These are phyloP conservation scores for Drosophila albomicans DNA, from an alignment of 1,140 invertebrate genomes.

Conservation along the genomic window DNA sequence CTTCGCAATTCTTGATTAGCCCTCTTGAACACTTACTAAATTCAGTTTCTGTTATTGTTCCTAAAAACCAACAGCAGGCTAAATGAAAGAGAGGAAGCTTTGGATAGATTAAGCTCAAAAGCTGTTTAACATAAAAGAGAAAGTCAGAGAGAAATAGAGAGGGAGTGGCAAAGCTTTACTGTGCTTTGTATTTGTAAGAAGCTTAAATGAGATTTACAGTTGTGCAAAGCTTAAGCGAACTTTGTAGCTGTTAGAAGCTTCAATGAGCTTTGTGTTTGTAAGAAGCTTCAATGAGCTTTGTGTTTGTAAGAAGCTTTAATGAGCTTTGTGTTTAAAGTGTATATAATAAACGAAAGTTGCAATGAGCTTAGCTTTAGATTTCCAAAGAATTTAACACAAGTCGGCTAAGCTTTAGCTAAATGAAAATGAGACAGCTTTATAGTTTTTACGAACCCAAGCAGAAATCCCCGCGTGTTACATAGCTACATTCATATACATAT, in stretches of 20 bases:
- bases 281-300: too few relatives aligned
- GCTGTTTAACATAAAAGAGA: too few relatives aligned
- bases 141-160: neutral
- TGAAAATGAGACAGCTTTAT: neutral
- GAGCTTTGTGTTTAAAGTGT: neutral
- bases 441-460: neutral
- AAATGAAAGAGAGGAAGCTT: neutral
- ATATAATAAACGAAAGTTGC: neutral
- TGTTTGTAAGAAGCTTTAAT: neutral
- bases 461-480: neutral
- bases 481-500: too few relatives aligned
- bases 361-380: too few relatives aligned
- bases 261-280: too few relatives aligned
- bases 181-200: too few relatives aligned
- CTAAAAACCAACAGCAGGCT: neutral
- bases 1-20: neutral
- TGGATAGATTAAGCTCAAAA: neutral
- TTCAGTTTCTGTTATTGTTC: constrained; percentile 1
- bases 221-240: neutral
- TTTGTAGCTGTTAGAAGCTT: neutral
- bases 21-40: neutral
- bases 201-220: too few relatives aligned
- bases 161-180: neutral
- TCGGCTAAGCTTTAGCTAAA: too few relatives aligned
- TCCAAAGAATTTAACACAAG: too few relatives aligned